A percentile compares a stretch with the other conserved stretches of the same genome.
These are phyloP conservation scores for Dicaeum eximium DNA, from an alignment of 2,113 vertebrate genomes.

Conservation along the genomic window DNA sequence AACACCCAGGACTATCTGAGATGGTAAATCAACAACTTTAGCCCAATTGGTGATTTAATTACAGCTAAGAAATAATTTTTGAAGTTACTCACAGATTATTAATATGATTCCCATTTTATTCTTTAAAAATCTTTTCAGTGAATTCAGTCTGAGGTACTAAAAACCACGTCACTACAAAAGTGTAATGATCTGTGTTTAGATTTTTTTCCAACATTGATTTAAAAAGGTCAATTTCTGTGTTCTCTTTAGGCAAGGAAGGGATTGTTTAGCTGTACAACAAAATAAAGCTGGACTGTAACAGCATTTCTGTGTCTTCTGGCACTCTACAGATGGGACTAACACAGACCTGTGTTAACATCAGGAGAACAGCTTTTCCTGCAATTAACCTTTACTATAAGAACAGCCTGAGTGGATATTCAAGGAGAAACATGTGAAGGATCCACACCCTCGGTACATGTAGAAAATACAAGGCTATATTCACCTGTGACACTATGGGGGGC, in stretches of 20 bases:
- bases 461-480: neutral
- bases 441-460: neutral
- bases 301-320: neutral
- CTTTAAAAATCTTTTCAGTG: neutral
- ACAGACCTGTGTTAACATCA: neutral
- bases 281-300: neutral
- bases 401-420: neutral
- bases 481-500: fast-evolving
- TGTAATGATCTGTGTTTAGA: neutral
- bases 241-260: neutral
- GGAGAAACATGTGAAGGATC: neutral
- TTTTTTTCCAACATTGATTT: neutral
- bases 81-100: neutral
- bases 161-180: neutral
- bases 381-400: neutral
- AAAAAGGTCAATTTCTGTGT: neutral
- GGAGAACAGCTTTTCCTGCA: neutral
- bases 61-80: neutral
- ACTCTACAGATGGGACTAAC: neutral
- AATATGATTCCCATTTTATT: neutral
- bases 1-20: neutral
- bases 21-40: neutral
- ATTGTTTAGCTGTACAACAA: neutral
- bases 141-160: neutral
- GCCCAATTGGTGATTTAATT: neutral